phyloP scores from a whole-genome alignment of 2,113 vertebrate genomes.

The Calcarius ornatus region DNA sequence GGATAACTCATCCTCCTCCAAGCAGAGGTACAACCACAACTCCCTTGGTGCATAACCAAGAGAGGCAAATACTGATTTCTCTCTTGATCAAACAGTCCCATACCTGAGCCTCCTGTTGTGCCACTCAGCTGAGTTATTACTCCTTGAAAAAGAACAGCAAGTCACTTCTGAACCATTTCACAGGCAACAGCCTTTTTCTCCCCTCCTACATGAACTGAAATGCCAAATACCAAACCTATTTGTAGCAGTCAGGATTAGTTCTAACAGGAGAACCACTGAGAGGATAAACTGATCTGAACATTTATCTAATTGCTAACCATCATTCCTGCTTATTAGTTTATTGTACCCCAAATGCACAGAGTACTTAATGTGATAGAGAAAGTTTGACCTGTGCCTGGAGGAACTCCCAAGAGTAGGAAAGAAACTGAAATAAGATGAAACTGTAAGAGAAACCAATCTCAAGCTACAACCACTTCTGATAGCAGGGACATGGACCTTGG shows the following conservation, averaged over 20 bases:
- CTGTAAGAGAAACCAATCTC: background rate
- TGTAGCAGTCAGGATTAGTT: conserved; percentile 18
- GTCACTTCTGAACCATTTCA: conserved; percentile 28
- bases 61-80: background rate
- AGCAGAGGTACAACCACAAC: background rate
- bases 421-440: background rate
- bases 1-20: background rate
- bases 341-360: background rate
- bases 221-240: conserved; percentile 55
- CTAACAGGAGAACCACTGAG: background rate
- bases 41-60: background rate
- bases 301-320: background rate
- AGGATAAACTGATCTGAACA: background rate
- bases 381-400: background rate
- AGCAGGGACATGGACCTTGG: background rate
- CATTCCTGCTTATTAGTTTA: background rate
- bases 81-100: background rate
- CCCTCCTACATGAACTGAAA: conserved; percentile 37
- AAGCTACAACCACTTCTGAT: background rate
- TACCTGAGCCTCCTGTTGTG: background rate
- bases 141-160: conserved; percentile 31
- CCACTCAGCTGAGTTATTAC: conserved; percentile 22
- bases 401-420: background rate
- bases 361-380: background rate
- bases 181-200: background rate